Evolutionary conservation across 2,113 vertebrate genomes (phyloP), one percentile per base, ranked within the genome.

Genomic region (Antennarius striatus): DNA sequence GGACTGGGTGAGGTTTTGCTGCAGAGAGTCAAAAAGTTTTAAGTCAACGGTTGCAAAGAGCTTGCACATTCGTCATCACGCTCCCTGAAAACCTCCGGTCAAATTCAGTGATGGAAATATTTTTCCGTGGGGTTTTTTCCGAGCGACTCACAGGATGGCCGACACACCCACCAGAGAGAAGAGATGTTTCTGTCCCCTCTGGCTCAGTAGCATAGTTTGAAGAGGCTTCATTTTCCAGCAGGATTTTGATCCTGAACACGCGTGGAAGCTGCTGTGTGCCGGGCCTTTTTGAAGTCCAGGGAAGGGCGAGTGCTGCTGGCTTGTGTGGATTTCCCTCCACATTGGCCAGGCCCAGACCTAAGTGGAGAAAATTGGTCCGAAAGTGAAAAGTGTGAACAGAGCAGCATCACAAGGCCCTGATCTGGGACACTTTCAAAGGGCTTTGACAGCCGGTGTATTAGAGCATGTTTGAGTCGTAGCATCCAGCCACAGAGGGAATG

Each of bases 211-310:
- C 67, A 66, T 55, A 55, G 55, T 64, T 75, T 69, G 67, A 68
- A 57, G 53, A 57, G 60, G 75, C 71, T 79, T 81, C 51, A 73
- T 82, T 84, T 84, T 84, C 64, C 68, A 70, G 67, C 62, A 64
- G 64, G n/a, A 46, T 72, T 72, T 82, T 75, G 81, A 80, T 80
- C 53, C 70, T 61, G 30, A 80, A 66, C 54, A 63, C 58, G 76
- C 75, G 56, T 78, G 68, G 39, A 75, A 63, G 60, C 83, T 53
- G 1, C 73, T 75, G 60, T 63, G 2, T 48, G 40, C 13, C 16
- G 15, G 48, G 30, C 7, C 54, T 60, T 70, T 84, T 86, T 84
- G 81, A 86, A 60, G 81, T 84, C 46, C 30, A 40, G 40, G 54
- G 42, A n/a, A 40, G 53, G 50, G 52, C 62, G 10, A 47, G 63